Conservation (phyloP, 2,113 vertebrate species). For the Corythoichthys intestinalis region DNA sequence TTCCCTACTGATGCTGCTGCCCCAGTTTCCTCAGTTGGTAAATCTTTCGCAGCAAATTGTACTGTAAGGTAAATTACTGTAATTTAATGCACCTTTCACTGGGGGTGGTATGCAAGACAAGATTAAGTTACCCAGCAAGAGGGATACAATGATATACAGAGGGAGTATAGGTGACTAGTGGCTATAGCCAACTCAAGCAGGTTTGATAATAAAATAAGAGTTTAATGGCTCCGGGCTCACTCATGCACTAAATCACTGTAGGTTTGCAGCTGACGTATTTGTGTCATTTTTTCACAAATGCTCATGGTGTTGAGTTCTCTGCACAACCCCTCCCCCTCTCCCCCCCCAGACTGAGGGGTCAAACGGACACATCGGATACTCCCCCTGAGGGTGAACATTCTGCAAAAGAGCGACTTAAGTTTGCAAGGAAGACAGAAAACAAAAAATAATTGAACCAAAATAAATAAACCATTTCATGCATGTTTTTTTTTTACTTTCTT, state of each 20-base stretch:
- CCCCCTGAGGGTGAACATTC: slow-evolving; percentile 1
- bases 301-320: too few species aligned
- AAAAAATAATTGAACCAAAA: slow-evolving; percentile 2
- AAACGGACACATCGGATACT: slow-evolving; percentile 15
- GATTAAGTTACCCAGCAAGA: slow-evolving; percentile 15
- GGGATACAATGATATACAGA: slow-evolving; percentile 1
- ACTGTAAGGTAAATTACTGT: too few species aligned
- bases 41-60: too few species aligned
- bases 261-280: too few species aligned
- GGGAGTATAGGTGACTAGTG: neutral
- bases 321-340: too few species aligned
- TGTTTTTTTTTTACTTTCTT: neutral
- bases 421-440: neutral
- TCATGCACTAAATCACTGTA: slow-evolving; percentile 1
- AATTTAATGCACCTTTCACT: slow-evolving; percentile 17
- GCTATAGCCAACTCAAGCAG: neutral
- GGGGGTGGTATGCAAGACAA: slow-evolving; percentile 21
- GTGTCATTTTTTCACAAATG: too few species aligned
- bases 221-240: neutral
- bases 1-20: too few species aligned
- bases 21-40: too few species aligned
- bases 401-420: neutral
- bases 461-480: neutral
- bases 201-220: neutral
- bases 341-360: neutral